Percentiles rank a stretch among this genome's conserved stretches.
These are phyloP conservation scores for Epizoanthus illoricatus DNA, from an alignment of 92 coral and sea anemone genomes.

Conservation along the genomic window DNA sequence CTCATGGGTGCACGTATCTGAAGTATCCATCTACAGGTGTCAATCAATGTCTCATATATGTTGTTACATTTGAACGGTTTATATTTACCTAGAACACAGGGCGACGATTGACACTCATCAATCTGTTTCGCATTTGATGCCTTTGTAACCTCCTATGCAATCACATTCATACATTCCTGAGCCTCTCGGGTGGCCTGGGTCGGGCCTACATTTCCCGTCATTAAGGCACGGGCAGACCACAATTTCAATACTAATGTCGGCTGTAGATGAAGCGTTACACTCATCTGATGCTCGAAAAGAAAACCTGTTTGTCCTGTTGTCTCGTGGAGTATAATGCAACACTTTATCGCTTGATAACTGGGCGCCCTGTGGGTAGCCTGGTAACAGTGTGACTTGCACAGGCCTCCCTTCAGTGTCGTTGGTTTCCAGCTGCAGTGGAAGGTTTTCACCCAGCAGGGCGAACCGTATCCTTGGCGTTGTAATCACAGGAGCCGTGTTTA, in stretches of 20 bases:
- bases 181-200: constrained; percentile 35
- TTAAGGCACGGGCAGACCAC: constrained; percentile 28
- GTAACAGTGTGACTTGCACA: constrained; percentile 24
- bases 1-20: too few relatives aligned
- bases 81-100: constrained; percentile 35
- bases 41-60: too few relatives aligned
- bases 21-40: too few relatives aligned
- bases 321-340: constrained; percentile 20
- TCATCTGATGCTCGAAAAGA: constrained; percentile 31
- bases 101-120: constrained; percentile 31
- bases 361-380: constrained; percentile 38
- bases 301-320: constrained; percentile 16
- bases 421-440: constrained; percentile 14
- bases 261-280: constrained; percentile 31
- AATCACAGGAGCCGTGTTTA: constrained; percentile 17
- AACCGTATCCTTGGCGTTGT: constrained; percentile 20
- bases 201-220: constrained; percentile 39
- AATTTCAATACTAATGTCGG: constrained; percentile 9
- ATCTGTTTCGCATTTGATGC: constrained; percentile 16
- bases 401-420: constrained; percentile 38
- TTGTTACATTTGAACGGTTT: neutral
- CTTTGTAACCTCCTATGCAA: constrained; percentile 30
- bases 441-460: constrained; percentile 14
- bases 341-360: constrained; percentile 16
- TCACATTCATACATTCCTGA: constrained; percentile 35